phyloP scores from a whole-genome alignment of 2,888 invertebrate species.

The Leptinotarsa tumamoca region DNA sequence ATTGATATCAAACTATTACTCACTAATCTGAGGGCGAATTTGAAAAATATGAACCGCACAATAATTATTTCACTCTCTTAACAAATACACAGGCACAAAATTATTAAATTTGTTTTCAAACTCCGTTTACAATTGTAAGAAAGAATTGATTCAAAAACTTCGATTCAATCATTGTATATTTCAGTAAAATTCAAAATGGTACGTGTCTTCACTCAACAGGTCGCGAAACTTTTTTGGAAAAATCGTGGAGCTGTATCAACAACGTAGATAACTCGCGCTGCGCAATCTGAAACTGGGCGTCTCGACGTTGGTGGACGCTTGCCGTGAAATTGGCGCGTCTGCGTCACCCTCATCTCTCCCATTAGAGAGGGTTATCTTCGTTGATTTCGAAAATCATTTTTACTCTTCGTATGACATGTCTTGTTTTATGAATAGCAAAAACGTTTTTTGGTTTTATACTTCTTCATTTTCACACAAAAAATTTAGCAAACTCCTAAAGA shows the following conservation, averaged over 20 bases:
- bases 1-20: neutral
- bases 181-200: neutral
- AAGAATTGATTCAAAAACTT: neutral
- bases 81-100: neutral
- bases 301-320: constrained; percentile 49
- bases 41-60: neutral
- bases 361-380: constrained; percentile 33
- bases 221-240: constrained; percentile 10
- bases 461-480: too few relatives aligned
- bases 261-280: constrained; percentile 36
- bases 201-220: constrained; percentile 23
- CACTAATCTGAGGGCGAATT: neutral
- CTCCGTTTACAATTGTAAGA: neutral
- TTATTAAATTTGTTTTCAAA: neutral
- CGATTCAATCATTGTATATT: neutral
- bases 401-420: constrained; percentile 9
- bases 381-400: constrained; percentile 14
- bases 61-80: neutral
- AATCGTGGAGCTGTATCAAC: neutral
- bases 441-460: constrained; percentile 10
- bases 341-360: constrained; percentile 41
- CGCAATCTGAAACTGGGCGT: constrained; percentile 52
- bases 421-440: neutral
- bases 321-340: constrained; percentile 50
- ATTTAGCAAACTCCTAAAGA: too few relatives aligned